phyloP scores from a whole-genome alignment of 2,888 invertebrate species.

The Apamea epomidion region DNA sequence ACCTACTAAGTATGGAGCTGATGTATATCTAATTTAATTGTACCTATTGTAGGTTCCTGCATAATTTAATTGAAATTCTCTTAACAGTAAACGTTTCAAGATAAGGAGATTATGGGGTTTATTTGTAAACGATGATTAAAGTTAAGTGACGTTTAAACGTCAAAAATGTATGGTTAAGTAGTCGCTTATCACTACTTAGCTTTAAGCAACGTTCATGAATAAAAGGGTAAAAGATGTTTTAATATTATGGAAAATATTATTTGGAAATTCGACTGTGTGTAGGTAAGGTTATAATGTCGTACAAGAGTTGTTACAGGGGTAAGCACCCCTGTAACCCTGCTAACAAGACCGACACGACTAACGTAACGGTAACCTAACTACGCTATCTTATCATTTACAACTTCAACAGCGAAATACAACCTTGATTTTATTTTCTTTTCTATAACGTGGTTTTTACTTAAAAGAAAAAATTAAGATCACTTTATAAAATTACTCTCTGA shows the following conservation, averaged over 20 bases:
- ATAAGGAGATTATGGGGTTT: background rate
- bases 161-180: background rate
- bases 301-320: background rate
- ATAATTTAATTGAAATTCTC: background rate
- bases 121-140: background rate
- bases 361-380: background rate
- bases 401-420: conserved; percentile 5
- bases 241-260: background rate
- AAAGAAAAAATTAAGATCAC: conserved; percentile 6
- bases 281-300: background rate
- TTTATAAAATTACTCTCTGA: background rate
- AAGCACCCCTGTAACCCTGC: background rate
- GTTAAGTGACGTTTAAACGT: background rate
- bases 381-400: conserved; percentile 7
- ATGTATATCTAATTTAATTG: background rate
- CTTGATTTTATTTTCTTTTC: background rate
- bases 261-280: background rate
- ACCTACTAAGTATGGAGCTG: background rate
- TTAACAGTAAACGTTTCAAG: no score
- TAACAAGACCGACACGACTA: conserved; percentile 10
- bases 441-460: background rate
- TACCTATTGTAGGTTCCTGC: background rate
- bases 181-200: no score
- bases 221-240: background rate
- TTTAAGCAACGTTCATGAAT: no score